Evolutionary conservation across 2,113 vertebrate genomes (phyloP), one percentile per base, ranked within the genome.

Genomic region (Tursiops truncatus): DNA sequence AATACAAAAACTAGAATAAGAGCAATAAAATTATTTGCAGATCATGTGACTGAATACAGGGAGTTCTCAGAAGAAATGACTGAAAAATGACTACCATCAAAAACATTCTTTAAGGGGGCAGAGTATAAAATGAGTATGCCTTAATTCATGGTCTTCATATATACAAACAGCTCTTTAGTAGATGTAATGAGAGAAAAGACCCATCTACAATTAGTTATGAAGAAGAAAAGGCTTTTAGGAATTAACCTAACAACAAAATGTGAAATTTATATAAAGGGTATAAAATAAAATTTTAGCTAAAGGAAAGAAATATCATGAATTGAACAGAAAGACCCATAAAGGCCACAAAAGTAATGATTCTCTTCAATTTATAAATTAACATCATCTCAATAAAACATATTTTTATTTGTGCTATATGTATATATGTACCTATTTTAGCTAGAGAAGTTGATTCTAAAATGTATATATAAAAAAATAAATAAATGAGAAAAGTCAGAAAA

Each of bases 261-360:
- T 81, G 41, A 91, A 38, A 47, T 56, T 63, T 53, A 62, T 17
- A n/a, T 33, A 91, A 74, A 85, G 63, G 11, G 13, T 8, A 13
- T 63, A 80, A 89, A 94, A 84, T 68, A 88, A 92, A 67, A 94
- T 56, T 4, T 62, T 95, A 68, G 44, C 2, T 26, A 88, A 96
- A 83, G 8, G 50, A 71, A 70, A 60, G 13, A 63, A 11, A 73
- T 33, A 74, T 12, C 0, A n/a, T 26, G 28, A 47, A 17, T 28
- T 63, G 13, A 88, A 74, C 12, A 89, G 63, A 85, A 83, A 80
- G 21, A 65, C 18, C 33, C 53, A 85, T n/a, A 74, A 4, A 88
- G 38, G 18, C 53, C 38, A 80, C 25, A 92, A 84, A 80, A 20
- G 4, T 89, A 62, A 63, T 0, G 53, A 6, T 31, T 74, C 23